Base-by-base conservation (phyloP, 2,888 invertebrate species). In the Tachina fera region DNA sequence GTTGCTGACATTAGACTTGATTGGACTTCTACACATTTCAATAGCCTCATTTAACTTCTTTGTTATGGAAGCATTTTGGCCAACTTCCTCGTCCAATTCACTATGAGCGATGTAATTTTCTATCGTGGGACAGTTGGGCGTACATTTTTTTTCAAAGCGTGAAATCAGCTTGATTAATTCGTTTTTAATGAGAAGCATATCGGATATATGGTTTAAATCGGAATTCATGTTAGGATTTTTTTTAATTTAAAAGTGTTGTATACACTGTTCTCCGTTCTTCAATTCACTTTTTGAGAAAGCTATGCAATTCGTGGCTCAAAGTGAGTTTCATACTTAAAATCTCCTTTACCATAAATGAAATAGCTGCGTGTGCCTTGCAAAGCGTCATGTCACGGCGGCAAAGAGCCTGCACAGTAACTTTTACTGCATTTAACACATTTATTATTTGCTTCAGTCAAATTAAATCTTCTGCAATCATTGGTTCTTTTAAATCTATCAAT, bases 251-350 rank as follows among this genome's bases (percentile, higher is more conserved):
- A 19, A 53, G 19, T 41, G 39, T 70, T 11, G 70, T 53, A 31
- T 41, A 53, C 11, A 70, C 0, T 14, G 70, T 70, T 53, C 70
- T 47, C 3, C 70, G 13, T 70, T 70, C 70, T 31, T n/a, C 9
- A 14, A 70, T 70, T 70, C 70, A 41, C 41, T 70, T 70, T 9
- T 9, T 39, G n/a, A 70, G 39, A 70, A 16, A 70, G n/a, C 10
- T 53, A 6, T 31, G 2, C 14, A 70, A 49, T 11, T 70, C 53
- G 10, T 19, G 6, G 51, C 70, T n/a, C 13, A 70, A 49, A 53
- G 3, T 22, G 5, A 14, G 3, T 49, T 49, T 14, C 49, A 49
- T 49, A n/a, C n/a, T 49, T 14, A n/a, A 49, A 49, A 60, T 60
- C 3, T 31, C 22, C 3, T 22, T n/a, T n/a, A 60, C n/a, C n/a